Base-by-base conservation (phyloP, 2,113 vertebrate species). In the Boulengerochromis microlepis region DNA sequence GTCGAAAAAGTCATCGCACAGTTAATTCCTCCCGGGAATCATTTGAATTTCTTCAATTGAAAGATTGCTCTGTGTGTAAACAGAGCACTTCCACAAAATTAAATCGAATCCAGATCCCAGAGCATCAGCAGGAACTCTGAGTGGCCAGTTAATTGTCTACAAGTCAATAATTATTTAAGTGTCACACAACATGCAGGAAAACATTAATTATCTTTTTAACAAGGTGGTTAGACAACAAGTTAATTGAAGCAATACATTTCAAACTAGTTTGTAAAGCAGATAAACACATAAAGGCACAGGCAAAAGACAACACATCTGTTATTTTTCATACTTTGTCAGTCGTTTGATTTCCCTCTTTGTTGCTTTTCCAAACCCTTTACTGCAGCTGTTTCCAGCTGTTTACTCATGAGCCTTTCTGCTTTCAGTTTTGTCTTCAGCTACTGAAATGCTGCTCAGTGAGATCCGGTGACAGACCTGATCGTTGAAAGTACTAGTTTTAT, bases 121-220 rank as follows among this genome's bases (percentile, higher is more conserved):
- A 24, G 31, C 2, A 1, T 15, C 19, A 54, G 45, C 42, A 31
- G 80, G 13, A 45, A 15, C 71, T 81, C 54, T 84, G 47, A 84
- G 24, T 29, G 52, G 22, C 52, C 59, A 18, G 50, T 33, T 7
- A 81, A 38, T 29, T 16, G 33, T 31, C 45, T 53, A 31, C 26
- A 61, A 52, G 16, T 74, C 47, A 42, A 80, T 52, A 80, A 80
- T 47, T 76, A 76, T 47, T 29, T 47, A 80, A 80, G 29, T 29
- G 59, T 11, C 19, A 56, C 29, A 5, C 35, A n/a, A 66, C 86
- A 83, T 31, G 22, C 22, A 31, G 12, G 6, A 18, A 83, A 80
- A 54, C 15, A 35, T 19, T 15, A 42, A 15, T 31, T 6, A 29
- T 19, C 26, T 31, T 18, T 38, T 33, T 80, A 52, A 40, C 26